Evolutionary conservation across 2,113 vertebrate species (phyloP), one percentile per base, ranked within the genome.

Genomic region (Otis tarda): DNA sequence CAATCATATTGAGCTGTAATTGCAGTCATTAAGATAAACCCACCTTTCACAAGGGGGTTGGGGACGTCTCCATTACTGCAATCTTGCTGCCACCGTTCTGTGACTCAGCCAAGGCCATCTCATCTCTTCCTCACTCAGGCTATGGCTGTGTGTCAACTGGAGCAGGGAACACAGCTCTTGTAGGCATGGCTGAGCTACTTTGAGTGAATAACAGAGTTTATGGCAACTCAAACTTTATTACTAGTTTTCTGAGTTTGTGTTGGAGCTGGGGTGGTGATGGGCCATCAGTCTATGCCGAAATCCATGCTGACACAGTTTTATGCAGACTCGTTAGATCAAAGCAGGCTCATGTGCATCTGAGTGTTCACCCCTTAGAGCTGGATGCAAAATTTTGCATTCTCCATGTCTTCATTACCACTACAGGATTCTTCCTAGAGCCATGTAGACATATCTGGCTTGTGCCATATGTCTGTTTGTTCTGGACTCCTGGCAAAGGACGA

Each of bases 31-130:
- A 89, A 45, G 45, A 43, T 31, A 73, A 75, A 71, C 9, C 25
- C 49, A 23, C 31, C 18, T 77, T 90, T 79, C 27, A 6, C 3
- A 18, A 23, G 24, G 35, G 56, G 56, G 8, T 3, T 1, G 1
- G 60, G 56, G 37, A 49, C 7, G 2, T 56, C 76, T 80, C 59
- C 63, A 7, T 80, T 18, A 1, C 33, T 21, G 61, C 71, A 28
- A 2, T 27, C 43, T 60, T 2, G 0, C 30, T 4, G 10, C 8
- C 21, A 14, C 45, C 12, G 1, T 23, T 39, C 78, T 64, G 77
- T 2, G 5, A 16, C 50, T 43, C 47, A 30, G 65, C 23, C 57
- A 35, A 37, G 33, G 52, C 31, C 6, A 0, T 10, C 45, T 61
- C 30, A 31, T 28, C 37, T 57, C 39, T 57, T 35, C n/a, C 33